Evolutionary conservation across 2,797 vertebrate species (phyloP), one percentile per base, ranked within the genome.

Genomic region (Anabacerthia variegaticeps): DNA sequence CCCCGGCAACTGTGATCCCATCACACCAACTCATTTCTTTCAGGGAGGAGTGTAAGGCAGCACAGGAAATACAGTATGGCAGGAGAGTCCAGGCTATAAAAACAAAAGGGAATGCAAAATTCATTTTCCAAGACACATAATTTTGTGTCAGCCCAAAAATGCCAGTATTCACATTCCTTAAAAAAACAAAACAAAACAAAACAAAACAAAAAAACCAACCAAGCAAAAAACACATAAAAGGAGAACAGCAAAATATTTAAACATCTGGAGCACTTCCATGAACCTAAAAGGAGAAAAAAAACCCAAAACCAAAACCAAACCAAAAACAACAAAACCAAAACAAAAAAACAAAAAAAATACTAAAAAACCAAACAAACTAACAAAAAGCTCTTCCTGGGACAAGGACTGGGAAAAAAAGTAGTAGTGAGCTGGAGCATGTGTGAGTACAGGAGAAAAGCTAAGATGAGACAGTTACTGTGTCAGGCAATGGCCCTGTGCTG

Each of bases 391-490:
- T 75, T 81, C 49, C 21, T 44, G 15, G 15, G 3, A 14, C 1
- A 4, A 71, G 18, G 12, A 63, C 4, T 5, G 12, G 10, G 3
- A 3, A 46, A 26, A 43, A 66, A 21, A n/a, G 6, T 10, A 24
- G 3, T 27, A 37, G 24, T 39, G 44, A 72, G 26, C 11, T 69
- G 32, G 22, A 24, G 65, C 17, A 30, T 17, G 5, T 24, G 26
- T 59, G 48, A 74, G n/a, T 12, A 66, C 52, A 48, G 48, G 30
- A 44, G 21, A 37, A 74, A 84, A 74, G 17, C 23, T 34, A 69
- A 36, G 62, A 58, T 9, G 4, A 43, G 32, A 44, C 59, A 62
- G 44, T 24, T 44, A 51, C 44, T 0, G 0, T 49, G 36, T 51
- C 43, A 88, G 62, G 54, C 19, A 85, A 92, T 9, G 37, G 16